A percentile compares a stretch with the other conserved stretches of the same genome.
phyloP scores from a whole-genome alignment of 2,113 vertebrate genomes.

The Bungarus multicinctus region DNA sequence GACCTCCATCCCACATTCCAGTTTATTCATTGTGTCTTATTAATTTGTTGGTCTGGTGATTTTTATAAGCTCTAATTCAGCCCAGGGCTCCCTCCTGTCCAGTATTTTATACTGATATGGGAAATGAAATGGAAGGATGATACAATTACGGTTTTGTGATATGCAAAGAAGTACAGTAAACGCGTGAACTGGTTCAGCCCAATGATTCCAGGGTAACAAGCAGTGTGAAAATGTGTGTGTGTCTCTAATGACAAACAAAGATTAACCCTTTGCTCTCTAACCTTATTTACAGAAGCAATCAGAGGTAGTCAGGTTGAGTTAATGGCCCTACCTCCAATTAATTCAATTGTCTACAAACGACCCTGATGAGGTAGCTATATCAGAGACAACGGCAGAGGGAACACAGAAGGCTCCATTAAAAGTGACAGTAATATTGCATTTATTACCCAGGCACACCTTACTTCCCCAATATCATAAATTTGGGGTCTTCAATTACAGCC shows the following conservation, averaged over 20 bases:
- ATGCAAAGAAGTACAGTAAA: conserved; percentile 67
- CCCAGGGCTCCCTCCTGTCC: conserved; percentile 56
- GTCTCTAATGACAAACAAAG: conserved; percentile 74
- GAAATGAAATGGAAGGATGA: conserved; percentile 71
- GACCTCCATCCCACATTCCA: conserved; percentile 51
- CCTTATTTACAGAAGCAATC: conserved; percentile 81
- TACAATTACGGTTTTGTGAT: conserved; percentile 68
- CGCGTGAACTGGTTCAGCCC: conserved; percentile 71
- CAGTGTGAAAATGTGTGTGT: conserved; percentile 71
- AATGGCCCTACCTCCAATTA: conserved; percentile 82
- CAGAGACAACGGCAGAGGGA: conserved; percentile 69
- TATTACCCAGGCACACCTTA: conserved; percentile 61
- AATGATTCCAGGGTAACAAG: conserved; percentile 78
- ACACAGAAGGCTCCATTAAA: conserved; percentile 74
- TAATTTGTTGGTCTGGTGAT: conserved; percentile 74
- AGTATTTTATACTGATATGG: conserved; percentile 69
- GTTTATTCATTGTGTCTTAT: conserved; percentile 70
- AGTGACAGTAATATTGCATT: conserved; percentile 81
- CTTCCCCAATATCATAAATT: conserved; percentile 72
- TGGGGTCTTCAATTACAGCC: conserved; percentile 77
- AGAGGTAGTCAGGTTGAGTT: conserved; percentile 81
- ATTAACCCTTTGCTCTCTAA: conserved; percentile 79
- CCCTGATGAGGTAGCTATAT: conserved; percentile 73
- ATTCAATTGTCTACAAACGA: conserved; percentile 83
- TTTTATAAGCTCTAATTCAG: conserved; percentile 72